Evolutionary conservation across 2,888 invertebrate genomes (phyloP).

Genomic region (Sphaerophoria rueppellii): DNA sequence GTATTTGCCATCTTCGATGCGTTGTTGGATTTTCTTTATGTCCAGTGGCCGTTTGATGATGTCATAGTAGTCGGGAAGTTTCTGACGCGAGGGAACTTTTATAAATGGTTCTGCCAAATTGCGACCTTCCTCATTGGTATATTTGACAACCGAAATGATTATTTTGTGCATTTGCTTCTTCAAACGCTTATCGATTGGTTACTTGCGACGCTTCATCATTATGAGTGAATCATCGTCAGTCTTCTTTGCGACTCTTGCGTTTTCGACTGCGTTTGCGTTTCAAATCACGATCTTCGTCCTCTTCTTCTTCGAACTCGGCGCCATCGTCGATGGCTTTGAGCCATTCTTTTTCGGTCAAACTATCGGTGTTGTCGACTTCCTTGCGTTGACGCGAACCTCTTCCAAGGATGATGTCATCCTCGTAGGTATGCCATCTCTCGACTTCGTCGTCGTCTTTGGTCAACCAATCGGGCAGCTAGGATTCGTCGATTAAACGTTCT

Average conservation of each 20-base stretch:
- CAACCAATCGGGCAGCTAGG: constrained; percentile 97
- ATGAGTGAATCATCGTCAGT: constrained; percentile 83
- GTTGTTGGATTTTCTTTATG: constrained; percentile 95
- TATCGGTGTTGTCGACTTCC: constrained; percentile 98
- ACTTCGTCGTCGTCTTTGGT: constrained; percentile 97
- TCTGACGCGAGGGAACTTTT: constrained; percentile 95
- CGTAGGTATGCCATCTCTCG: constrained; percentile 87
- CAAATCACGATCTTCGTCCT: constrained; percentile 86
- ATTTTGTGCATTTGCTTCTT: constrained; percentile 93
- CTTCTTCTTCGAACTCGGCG: constrained; percentile 86
- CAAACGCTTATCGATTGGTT: constrained; percentile 84
- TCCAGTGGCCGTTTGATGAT: constrained; percentile 97
- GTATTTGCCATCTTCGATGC: constrained; percentile 95
- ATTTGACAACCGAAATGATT: constrained; percentile 93
- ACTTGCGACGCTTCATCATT: constrained; percentile 79
- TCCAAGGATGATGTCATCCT: constrained; percentile 92
- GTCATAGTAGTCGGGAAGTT: constrained; percentile 98
- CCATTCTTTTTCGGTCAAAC: constrained; percentile 99
- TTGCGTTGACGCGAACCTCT: constrained; percentile 96
- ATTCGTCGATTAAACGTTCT: constrained; percentile 95
- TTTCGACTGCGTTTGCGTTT: constrained; percentile 85
- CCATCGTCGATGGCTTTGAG: constrained; percentile 88
- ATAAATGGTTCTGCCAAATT: constrained; percentile 96
- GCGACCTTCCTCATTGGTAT: constrained; percentile 93
- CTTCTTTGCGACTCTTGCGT: constrained; percentile 85